Evolutionary conservation across 2,797 vertebrate genomes (phyloP), one percentile per base, ranked within the genome.

Genomic region (Crax fasciolata): DNA sequence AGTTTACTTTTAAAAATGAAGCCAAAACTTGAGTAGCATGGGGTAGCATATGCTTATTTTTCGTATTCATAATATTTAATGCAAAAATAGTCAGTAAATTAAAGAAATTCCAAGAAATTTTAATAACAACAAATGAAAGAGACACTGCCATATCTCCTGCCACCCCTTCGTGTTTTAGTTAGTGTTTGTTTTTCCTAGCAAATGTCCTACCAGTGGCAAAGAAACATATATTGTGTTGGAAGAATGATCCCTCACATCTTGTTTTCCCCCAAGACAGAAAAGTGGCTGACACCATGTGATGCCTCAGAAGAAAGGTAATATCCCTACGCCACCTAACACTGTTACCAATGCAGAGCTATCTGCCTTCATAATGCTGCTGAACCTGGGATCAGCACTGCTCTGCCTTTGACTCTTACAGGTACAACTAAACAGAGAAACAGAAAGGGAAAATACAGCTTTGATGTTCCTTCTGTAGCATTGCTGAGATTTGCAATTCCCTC

Each of bases 231-330:
- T 4, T 49, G 41, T 25, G 8, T 48, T 68, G 61, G 27, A 65
- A 27, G 3, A 39, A 18, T 8, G 23, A 58, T 2, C 1, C 6
- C 1, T 4, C 38, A 35, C 19, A 57, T 85, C 46, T 63, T 68
- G 14, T 21, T 61, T 63, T 76, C 6, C 32, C 55, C 39, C 30
- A 86, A 20, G 23, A 39, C 38, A 5, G 3, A 61, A 6, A 11
- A 55, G 6, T 25, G 8, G 11, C 43, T 86, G 51, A 75, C 3
- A 62, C 3, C 1, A 16, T 0, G 0, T 18, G 24, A 79, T 38
- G 20, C 16, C 72, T 88, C 18, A 76, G 39, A 71, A 61, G 46
- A 44, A 66, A 28, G 1, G 5, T 16, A 48, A 30, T 18, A 84
- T 9, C 13, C 9, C 15, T 72, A 55, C 35, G 7, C 9, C 51